Base-by-base conservation (phyloP, 2,888 invertebrate genomes). In the Osmoderma eremita region DNA sequence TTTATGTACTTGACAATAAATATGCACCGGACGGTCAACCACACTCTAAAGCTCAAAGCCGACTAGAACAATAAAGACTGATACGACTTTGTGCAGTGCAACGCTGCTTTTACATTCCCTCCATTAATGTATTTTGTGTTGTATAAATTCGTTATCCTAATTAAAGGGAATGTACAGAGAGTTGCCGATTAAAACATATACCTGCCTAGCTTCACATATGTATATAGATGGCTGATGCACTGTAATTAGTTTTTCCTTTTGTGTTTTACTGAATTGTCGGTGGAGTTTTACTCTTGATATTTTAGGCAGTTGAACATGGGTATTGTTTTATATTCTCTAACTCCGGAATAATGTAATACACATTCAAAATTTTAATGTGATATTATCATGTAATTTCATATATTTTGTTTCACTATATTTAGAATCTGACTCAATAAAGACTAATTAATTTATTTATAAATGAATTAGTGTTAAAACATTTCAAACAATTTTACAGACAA, bases 71-170 rank as follows among this genome's bases (percentile, higher is more conserved):
- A 61, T 45, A 45, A 30, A 48, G 45, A 24, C n/a, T 30, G 30
- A 30, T 30, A 30, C 17, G 24, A 24, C 15, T 30, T 42, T 30
- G 30, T 61, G 13, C 45, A 61, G 45, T 17, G 17, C 15, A 61
- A 45, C 17, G 15, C 42, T 10, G n/a, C 38, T 51, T 30, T 65
- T 18, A 24, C 42, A 53, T 53, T 54, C 38, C 36, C 17, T 20
- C 54, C 45, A 38, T 48, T 65, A 56, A 45, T 65, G 54, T 65
- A 65, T 56, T 17, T 51, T 42, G 22, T 64, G 42, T 30, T 24
- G 42, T 65, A 38, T 38, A 65, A 65, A 65, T 65, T 56, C 65
- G 56, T 65, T 65, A 56, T 54, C 54, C 56, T 65, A 65, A 65
- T 65, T 65, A 65, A 20, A 56, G 56, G 38, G 56, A 65, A 54